These are phyloP conservation scores for Trichomycterus rosablanca DNA, from an alignment of 2,113 vertebrate species.

Conservation along the genomic window DNA sequence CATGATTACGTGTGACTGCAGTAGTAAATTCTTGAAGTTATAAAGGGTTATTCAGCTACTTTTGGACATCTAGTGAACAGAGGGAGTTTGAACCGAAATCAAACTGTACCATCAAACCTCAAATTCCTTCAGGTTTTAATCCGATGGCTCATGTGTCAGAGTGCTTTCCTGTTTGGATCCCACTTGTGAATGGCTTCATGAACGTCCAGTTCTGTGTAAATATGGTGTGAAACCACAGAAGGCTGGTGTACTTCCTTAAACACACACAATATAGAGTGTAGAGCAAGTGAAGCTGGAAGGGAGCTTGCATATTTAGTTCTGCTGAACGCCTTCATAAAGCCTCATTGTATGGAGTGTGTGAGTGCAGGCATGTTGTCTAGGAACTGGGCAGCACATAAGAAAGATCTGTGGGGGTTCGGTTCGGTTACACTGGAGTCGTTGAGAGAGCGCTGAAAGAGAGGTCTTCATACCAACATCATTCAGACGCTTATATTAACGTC, in stretches of 20 bases:
- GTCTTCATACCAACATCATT: too few species aligned
- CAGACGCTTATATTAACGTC: too few species aligned
- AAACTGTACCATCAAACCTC: background rate
- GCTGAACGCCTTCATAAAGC: slow-evolving; percentile 13
- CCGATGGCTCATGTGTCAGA: background rate
- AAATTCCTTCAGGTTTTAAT: background rate
- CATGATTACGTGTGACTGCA: too few species aligned
- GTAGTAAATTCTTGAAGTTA: too few species aligned
- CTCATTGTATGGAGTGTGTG: slow-evolving; percentile 30
- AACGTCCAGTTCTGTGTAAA: slow-evolving; percentile 4
- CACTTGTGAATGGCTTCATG: background rate
- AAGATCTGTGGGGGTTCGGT: slow-evolving; percentile 6
- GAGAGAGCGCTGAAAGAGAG: background rate
- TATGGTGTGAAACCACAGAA: background rate
- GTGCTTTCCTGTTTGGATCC: background rate
- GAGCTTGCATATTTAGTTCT: slow-evolving; percentile 11
- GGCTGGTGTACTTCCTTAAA: slow-evolving; percentile 1
- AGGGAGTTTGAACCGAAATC: background rate
- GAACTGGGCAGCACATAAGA: slow-evolving; percentile 21
- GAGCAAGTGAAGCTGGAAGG: slow-evolving; percentile 6
- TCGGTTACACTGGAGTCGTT: slow-evolving; percentile 4
- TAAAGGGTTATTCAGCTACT: too few species aligned
- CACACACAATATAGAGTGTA: slow-evolving; percentile 11
- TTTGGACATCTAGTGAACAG: too few species aligned
- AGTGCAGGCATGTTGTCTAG: slow-evolving; percentile 49